Conservation (phyloP, 2,888 invertebrate genomes). For the Anthophora plumipes region DNA sequence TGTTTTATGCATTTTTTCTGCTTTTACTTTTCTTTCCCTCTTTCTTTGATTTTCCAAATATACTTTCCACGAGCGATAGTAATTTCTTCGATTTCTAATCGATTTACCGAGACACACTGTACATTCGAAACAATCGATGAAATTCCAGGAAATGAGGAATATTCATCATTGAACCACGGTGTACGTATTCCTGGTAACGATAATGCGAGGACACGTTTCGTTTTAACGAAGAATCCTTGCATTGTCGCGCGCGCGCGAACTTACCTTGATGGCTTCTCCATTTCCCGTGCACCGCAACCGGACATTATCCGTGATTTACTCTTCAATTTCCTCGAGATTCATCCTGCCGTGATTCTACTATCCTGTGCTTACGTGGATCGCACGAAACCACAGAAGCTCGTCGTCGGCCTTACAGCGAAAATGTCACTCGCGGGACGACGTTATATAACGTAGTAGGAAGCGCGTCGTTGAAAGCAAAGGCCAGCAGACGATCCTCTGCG, state of each 20-base stretch:
- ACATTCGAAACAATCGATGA: background rate
- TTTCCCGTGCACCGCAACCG: slow-evolving; percentile 25
- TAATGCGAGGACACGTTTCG: slow-evolving; percentile 31
- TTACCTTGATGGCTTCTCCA: slow-evolving; percentile 25
- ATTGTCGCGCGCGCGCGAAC: slow-evolving; percentile 9
- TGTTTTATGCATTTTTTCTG: too few species aligned
- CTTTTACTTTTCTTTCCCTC: too few species aligned
- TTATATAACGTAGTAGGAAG: slow-evolving; percentile 79
- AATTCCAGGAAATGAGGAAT: background rate
- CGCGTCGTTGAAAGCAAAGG: slow-evolving; percentile 82
- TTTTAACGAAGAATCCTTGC: slow-evolving; percentile 23
- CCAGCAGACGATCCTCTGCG: slow-evolving; percentile 83
- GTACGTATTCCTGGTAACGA: slow-evolving; percentile 18
- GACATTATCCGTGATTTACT: slow-evolving; percentile 44
- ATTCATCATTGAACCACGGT: background rate
- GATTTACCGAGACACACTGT: background rate
- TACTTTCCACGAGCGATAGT: too few species aligned
- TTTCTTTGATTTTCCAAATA: too few species aligned
- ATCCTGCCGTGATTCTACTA: background rate
- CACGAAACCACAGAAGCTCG: slow-evolving; percentile 51
- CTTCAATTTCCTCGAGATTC: slow-evolving; percentile 48
- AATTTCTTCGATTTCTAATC: too few species aligned
- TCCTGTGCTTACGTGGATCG: background rate
- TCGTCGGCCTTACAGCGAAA: slow-evolving; percentile 64
- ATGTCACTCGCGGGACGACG: slow-evolving; percentile 76